Evolutionary conservation across 1,140 invertebrate genomes (phyloP), one percentile per base, ranked within the genome.

Genomic region (Diuraphis noxia): DNA sequence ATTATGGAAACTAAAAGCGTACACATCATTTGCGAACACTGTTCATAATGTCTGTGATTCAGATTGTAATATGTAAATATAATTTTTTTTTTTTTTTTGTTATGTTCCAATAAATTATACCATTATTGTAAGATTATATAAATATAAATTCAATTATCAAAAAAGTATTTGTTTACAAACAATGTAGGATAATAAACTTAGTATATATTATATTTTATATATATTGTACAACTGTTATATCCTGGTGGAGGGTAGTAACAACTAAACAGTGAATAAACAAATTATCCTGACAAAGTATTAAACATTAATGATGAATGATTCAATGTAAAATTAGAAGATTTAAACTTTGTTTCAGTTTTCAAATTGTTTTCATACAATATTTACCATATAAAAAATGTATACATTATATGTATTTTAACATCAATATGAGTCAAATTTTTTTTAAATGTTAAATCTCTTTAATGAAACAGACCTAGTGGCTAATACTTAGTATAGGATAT

Each of bases 21-120:
- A 91, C 89, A 91, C 89, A 91, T 91, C 89, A 91, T 91, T 90
- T 82, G 43, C 46, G 89, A 91, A 91, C 89, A 82, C 25, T 91
- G 89, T 82, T 91, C 63, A 91, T 40, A 91, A 91, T 91, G 89
- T 91, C 89, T 91, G 89, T 91, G 89, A 91, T 91, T 91, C 77
- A 82, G 46, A 82, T 91, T 81, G 72, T 36, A 82, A 81, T 82
- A 19, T 91, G 77, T 91, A 91, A 38, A 91, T 90, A 90, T 49
- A 13, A 77, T 91, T 21, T 81, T 81, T 91, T 91, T 21, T 81
- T 81, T 91, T 79, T 89, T 89, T 77, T 89, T 89, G 23, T 91
- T 91, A 52, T 91, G 89, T 91, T 91, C 89, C 77, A 49, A 81
- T 91, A 82, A 91, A 91, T 52, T 91, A 91, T 91, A 91, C 77